Evolutionary conservation across 1,140 invertebrate species (phyloP), one percentile per base, ranked within the genome.

Genomic region (Polypedilum pembai): DNA sequence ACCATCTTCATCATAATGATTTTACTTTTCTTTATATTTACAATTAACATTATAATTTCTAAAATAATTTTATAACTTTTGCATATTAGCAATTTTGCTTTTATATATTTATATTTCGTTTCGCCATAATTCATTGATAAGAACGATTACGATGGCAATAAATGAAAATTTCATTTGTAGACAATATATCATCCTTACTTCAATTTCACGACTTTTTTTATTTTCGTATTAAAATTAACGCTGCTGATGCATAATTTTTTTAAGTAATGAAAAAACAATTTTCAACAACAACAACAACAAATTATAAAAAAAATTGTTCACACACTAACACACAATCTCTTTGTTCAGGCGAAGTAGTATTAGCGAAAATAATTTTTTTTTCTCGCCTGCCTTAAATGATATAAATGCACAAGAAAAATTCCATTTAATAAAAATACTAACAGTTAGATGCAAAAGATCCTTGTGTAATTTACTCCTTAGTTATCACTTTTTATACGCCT

Each of bases 271-370:
- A 56, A 33, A 56, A 12, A 8, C 45, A 56, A n/a, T 56, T 56
- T 56, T n/a, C 45, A 56, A 56, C 45, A 56, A 15, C 45, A 45
- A 8, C 41, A 56, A 56, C 45, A 56, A 56, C 7, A 56, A 56
- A 45, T 45, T 45, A 45, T 45, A 12, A 56, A 56, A 56, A 56
- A n/a, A n/a, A n/a, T 45, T 56, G n/a, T 15, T 15, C 45, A 56
- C 45, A 56, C 45, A 56, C 45, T 56, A n/a, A 56, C n/a, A 56
- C 45, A 56, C 45, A n/a, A n/a, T 56, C n/a, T 56, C 45, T 56
- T 56, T 56, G 45, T 56, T 56, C 45, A 56, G 1, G 4, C 45
- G 45, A 56, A 12, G 15, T 15, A 56, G 45, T 56, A 56, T 56
- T 33, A 5, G 24, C 24, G 24, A 33, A 33, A 33, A 33, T 33